Evolutionary conservation across 2,888 invertebrate species (phyloP), one percentile per base, ranked within the genome.

Genomic region (Hipparchia sbordonii): DNA sequence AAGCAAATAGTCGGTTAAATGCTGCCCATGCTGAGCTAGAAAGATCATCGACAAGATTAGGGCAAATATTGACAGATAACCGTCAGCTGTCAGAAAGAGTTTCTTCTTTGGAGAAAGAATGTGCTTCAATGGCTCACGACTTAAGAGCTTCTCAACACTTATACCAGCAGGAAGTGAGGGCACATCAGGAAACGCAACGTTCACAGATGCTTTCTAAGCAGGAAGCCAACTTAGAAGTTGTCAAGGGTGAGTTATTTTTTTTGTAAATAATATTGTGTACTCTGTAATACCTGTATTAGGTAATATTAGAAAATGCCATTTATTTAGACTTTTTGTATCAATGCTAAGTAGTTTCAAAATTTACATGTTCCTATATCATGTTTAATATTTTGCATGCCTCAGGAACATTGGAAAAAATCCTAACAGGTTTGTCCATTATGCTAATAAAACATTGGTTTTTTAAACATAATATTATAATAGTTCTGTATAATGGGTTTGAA

Each of bases 191-290:
- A 88, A 98, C 97, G 4, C 97, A 98, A 87, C 95, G 97, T 82
- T 97, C 97, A 56, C 96, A 97, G 76, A 95, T 97, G 87, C 95
- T 96, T 82, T 98, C 96, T 82, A 97, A 98, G 86, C 98, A 98
- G 88, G 98, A 98, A 90, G 98, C 98, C 68, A 98, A 98, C 90
- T 93, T 98, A 86, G 98, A 98, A 92, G 97, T 97, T 82, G 98
- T 98, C 75, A 98, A 98, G 95, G 97, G 98, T 98, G 81, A 90
- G 91, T 84, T 69, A 70, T 73, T 60, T 48, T 46, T 23, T 63
- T 10, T 23, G 9, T 9, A 51, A 46, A 61, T 61, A 46, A 39
- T 62, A 45, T 57, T 66, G 56, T 73, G 72, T 79, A 73, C 46
- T 54, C 61, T 70, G 60, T 70, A 45, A 61, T 60, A 61, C 60